Evolutionary conservation across 2,113 vertebrate species (phyloP), one percentile per base, ranked within the genome.

Genomic region (Ptilonorhynchus violaceus): DNA sequence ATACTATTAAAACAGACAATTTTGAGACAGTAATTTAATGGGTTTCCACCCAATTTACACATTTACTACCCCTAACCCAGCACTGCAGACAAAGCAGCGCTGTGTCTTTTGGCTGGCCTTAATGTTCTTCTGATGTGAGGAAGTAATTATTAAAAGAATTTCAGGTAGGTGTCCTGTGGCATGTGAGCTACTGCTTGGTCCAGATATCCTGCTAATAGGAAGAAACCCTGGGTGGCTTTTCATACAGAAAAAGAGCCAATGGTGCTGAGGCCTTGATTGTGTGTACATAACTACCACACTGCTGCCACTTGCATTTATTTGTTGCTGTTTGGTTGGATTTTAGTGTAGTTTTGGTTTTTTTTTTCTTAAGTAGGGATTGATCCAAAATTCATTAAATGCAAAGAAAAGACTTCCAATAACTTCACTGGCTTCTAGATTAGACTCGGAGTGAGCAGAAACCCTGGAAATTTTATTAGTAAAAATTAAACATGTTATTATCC

Each of bases 401-500:
- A 86, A 73, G 31, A 23, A 79, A 93, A 91, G 63, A 12, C 70
- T 59, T 93, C 49, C 22, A 88, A 15, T 91, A 77, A 69, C n/a
- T 74, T 84, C 42, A 31, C 49, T 50, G 31, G 19, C 47, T 93
- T 85, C 91, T 92, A 47, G 63, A 75, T 78, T 46, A 91, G 87
- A 44, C 22, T 80, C 3, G 6, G 39, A 64, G 17, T 73, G 81
- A 95, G 42, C 63, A 60, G 91, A 73, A 94, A 94, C 42, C 33
- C 41, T 37, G 39, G 56, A 60, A 93, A 92, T 97, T 95, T 92
- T 95, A 96, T 92, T 92, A 78, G 83, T 49, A 79, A 95, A 96
- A 97, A 92, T 94, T 94, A 85, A 97, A 59, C 79, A 73, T 85
- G 75, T 84, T 97, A 81, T 85, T 92, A 72, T 77, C 89, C 89